phyloP scores from a whole-genome alignment of 2,888 invertebrate species.

The Anorthoa munda region DNA sequence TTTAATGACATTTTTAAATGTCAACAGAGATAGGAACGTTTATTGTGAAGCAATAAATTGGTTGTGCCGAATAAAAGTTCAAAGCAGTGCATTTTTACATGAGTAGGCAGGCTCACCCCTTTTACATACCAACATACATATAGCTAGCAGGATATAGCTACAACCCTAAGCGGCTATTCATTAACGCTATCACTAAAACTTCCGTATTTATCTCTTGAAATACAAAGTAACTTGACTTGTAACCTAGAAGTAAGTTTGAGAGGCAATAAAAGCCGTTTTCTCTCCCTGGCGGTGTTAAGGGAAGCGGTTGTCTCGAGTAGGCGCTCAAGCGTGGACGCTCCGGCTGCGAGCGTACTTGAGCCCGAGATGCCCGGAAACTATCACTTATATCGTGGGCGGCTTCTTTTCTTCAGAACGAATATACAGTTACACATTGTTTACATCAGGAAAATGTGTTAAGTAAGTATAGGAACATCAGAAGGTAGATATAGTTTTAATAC shows the following conservation, averaged over 20 bases:
- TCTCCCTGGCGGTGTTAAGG: slow-evolving; percentile 31
- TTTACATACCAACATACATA: neutral
- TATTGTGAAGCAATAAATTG: slow-evolving; percentile 39
- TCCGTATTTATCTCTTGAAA: slow-evolving; percentile 15
- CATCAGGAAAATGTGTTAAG: neutral
- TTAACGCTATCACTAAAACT: slow-evolving; percentile 14
- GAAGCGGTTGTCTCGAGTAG: slow-evolving; percentile 52
- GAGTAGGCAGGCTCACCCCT: neutral
- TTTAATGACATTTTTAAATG: slow-evolving; percentile 54
- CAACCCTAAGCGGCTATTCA: slow-evolving; percentile 1
- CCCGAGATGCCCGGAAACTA: slow-evolving; percentile 51
- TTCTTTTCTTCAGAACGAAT: slow-evolving; percentile 33
- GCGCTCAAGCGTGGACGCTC: slow-evolving; percentile 38
- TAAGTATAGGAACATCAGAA: neutral
- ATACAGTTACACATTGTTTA: slow-evolving; percentile 29
- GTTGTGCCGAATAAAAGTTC: slow-evolving; percentile 26
- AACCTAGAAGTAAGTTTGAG: slow-evolving; percentile 40
- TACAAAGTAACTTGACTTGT: slow-evolving; percentile 32
- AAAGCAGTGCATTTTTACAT: slow-evolving; percentile 1
- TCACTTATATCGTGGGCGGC: slow-evolving; percentile 47
- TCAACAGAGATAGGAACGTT: slow-evolving; percentile 43
- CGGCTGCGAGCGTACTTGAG: slow-evolving; percentile 42
- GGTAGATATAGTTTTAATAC: neutral
- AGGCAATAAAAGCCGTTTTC: slow-evolving; percentile 43
- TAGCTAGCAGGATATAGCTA: neutral